Conservation (phyloP, 2,113 vertebrate genomes). For the Poeciliopsis prolifica region DNA sequence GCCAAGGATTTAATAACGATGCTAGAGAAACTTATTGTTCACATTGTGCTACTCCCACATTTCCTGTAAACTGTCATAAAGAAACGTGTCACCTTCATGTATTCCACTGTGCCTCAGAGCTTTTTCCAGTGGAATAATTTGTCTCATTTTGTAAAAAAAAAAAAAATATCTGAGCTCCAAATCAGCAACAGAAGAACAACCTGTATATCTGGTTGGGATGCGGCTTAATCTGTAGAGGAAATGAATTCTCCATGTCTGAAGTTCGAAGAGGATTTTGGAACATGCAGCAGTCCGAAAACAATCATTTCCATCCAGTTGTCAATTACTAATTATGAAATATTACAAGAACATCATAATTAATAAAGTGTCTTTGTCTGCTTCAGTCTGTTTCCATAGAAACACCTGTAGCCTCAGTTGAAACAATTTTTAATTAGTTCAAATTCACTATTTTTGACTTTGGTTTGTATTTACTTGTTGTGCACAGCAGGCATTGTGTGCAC, state of each 20-base stretch:
- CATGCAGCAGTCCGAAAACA: too few species aligned
- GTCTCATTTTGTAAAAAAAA: background rate
- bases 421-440: background rate
- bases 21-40: too few species aligned
- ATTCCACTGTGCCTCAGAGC: background rate
- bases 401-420: background rate
- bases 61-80: background rate
- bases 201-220: background rate
- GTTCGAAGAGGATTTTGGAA: too few species aligned
- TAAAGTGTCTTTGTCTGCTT: background rate
- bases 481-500: background rate
- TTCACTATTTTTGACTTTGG: background rate
- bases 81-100: background rate
- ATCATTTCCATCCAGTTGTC: background rate
- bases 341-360: background rate
- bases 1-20: too few species aligned
- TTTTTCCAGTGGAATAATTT: background rate
- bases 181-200: background rate
- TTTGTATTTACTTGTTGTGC: background rate
- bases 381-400: background rate
- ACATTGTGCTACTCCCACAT: too few species aligned
- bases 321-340: background rate
- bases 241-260: too few species aligned
- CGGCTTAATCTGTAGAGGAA: background rate
- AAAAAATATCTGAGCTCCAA: background rate